Evolutionary conservation across 2,888 invertebrate species (phyloP).

Genomic region (Didymodactylos carnosus): DNA sequence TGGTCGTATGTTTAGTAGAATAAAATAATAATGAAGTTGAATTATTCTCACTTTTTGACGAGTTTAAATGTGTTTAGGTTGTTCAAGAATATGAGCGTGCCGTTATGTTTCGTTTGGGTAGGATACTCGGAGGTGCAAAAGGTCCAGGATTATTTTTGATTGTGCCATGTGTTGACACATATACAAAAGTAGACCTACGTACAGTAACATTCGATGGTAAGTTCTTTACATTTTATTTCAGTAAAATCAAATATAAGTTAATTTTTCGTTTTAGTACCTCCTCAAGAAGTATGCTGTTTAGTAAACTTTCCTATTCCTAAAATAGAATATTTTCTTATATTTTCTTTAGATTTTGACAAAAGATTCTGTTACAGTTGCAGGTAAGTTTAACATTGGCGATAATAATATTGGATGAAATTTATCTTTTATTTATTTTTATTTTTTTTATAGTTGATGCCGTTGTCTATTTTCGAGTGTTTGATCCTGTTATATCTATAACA

Average conservation of each 20-base stretch:
- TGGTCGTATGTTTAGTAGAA: too few relatives aligned
- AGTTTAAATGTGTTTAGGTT: background rate
- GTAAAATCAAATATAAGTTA: too few relatives aligned
- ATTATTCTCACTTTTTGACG: background rate
- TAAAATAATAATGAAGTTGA: background rate
- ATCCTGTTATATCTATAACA: conserved; percentile 11
- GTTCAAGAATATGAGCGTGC: conserved; percentile 56
- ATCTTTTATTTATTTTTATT: too few relatives aligned
- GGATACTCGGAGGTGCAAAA: conserved; percentile 50
- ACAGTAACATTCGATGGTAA: background rate
- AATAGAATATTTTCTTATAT: too few relatives aligned
- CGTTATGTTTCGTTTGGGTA: conserved; percentile 66
- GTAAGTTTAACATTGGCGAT: too few relatives aligned
- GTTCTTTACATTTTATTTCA: too few relatives aligned
- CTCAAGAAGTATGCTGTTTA: conserved; percentile 15
- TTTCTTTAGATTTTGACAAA: conserved; percentile 3
- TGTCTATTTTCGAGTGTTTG: conserved; percentile 11
- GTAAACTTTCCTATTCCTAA: too few relatives aligned
- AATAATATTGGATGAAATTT: too few relatives aligned
- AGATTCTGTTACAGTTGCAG: conserved; percentile 12
- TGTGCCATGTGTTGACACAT: conserved; percentile 47
- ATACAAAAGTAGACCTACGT: conserved; percentile 16
- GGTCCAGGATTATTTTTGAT: conserved; percentile 79
- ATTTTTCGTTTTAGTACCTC: too few relatives aligned
- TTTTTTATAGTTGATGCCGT: conserved; percentile 14